Base-by-base conservation (phyloP, 2,888 invertebrate genomes). In the Sphaerophoria taeniata region DNA sequence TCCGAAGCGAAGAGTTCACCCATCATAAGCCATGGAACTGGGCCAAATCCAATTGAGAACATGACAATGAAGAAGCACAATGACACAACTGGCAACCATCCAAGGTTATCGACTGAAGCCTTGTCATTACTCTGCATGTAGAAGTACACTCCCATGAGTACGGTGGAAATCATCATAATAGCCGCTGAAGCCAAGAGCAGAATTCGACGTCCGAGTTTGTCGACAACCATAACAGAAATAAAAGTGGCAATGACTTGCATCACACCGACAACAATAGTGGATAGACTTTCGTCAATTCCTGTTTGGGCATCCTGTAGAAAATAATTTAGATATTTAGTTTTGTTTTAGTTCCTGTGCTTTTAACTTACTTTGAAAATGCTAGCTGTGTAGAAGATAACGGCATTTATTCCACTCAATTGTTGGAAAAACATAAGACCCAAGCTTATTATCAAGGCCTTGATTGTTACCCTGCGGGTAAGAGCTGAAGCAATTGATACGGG, bases 341-440 rank as follows among this genome's bases (percentile, higher is more conserved):
- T 3, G 39, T 7, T 6, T 56, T 3, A 43, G 53, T 47, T 39
- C 6, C 45, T 31, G 12, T 16, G 3, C 31, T 4, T n/a, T 4
- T 94, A 94, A 11, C 96, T 95, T 45, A 93, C 93, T 67, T 92
- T 89, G 91, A 98, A 98, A 81, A 98, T 98, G 2, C 93, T 91
- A 0, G 94, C 94, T 0, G 95, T 94, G 89, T 96, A 97, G 91
- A 97, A 96, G 87, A 97, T 95, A 6, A 97, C 95, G 0, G 96
- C 96, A 89, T 97, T 97, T 67, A 97, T 95, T 49, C 97, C 97
- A 81, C 96, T 95, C 74, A 97, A 93, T 90, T 98, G 98, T 90
- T 98, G 98, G 92, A 98, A 96, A 88, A 97, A 93, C 97, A 98
- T 98, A 6, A 98, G 93, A 3, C 95, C 95, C 89, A 96, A 95